Base-by-base conservation (phyloP, 2,888 invertebrate genomes). In the Rosalia funebris region DNA sequence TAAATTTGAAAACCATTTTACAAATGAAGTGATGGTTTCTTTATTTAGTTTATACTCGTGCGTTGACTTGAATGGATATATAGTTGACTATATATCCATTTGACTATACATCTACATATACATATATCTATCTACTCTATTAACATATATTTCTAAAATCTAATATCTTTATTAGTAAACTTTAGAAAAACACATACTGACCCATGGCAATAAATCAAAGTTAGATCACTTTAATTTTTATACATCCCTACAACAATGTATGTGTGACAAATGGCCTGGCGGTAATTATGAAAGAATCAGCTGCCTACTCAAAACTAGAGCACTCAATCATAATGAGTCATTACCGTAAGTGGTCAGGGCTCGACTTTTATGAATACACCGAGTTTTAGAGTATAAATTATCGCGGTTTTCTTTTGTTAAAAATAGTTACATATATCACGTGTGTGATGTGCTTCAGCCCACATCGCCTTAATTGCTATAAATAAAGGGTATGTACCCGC, bases 291-390 rank as follows among this genome's bases (percentile, higher is more conserved):
- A 63, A 65, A 67, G 67, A 67, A 60, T 66, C 63, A 54, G 59
- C 67, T 50, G 62, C 69, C 67, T 61, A 67, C 69, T 64, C 62
- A 61, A 57, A 69, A 62, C 57, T 69, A 57, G 67, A 67, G 65
- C 67, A 67, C 67, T 69, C 64, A 65, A 69, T 69, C 67, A 69
- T 67, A 67, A 69, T 68, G 67, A 68, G 54, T 68, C 67, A 68
- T 68, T 68, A 62, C 53, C 37, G 45, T 44, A 67, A 65, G 63
- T 65, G 67, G 64, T 58, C 67, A 65, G 56, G 48, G 48, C 60
- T 60, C 39, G 60, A 63, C 63, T 62, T 66, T 66, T 62, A 64
- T 66, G 65, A 66, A 66, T 63, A 61, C 65, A 45, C 48, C 46
- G 36, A 37, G 47, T 59, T 60, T 60, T 58, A 42, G 57, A 59